Evolutionary conservation across 1,140 invertebrate species (phyloP), one percentile per base, ranked within the genome.

Genomic region (Muscidifurax raptorellus): DNA sequence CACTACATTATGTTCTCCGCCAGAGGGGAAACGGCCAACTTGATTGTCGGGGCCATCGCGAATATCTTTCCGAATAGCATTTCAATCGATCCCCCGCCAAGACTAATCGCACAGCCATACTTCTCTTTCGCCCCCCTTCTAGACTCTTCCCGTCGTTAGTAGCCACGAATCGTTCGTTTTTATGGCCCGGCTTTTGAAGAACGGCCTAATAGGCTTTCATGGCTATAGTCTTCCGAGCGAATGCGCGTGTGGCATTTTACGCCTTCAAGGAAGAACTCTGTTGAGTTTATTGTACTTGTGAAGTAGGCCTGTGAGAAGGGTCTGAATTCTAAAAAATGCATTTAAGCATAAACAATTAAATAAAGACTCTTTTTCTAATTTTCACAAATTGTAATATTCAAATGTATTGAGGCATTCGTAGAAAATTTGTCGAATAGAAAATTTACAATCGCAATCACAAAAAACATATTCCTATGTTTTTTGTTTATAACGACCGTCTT

Each of bases 81-180:
- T 69, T 28, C 15, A 69, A 69, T 69, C 28, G 66, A 69, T 69
- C 66, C 25, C 15, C 15, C 52, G 52, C 5, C 18, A 40, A 40
- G 18, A 59, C 18, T 59, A 59, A 59, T 59, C 52, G 22, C 18
- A 59, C 18, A n/a, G 27, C 25, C 66, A 12, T 10, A 28, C 15
- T 69, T 18, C 66, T 69, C 30, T 66, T 27, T 66, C n/a, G 22
- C n/a, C 10, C 5, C 25, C 18, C 18, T 66, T 25, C n/a, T 22
- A 66, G 22, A 27, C 64, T 27, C n/a, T 25, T 27, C 28, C 1
- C 10, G 66, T 15, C 9, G 66, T 69, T 69, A 69, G 66, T 28
- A 30, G 27, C 66, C 66, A 69, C 66, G 66, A 30, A 69, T 69
- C 66, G 66, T 69, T 28, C 28, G 25, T 27, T 69, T 69, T 69